A percentile compares a stretch with the other conserved stretches of the same genome.
These are phyloP conservation scores for Xiphydria camelus DNA, from an alignment of 2,888 invertebrate genomes.

Conservation along the genomic window DNA sequence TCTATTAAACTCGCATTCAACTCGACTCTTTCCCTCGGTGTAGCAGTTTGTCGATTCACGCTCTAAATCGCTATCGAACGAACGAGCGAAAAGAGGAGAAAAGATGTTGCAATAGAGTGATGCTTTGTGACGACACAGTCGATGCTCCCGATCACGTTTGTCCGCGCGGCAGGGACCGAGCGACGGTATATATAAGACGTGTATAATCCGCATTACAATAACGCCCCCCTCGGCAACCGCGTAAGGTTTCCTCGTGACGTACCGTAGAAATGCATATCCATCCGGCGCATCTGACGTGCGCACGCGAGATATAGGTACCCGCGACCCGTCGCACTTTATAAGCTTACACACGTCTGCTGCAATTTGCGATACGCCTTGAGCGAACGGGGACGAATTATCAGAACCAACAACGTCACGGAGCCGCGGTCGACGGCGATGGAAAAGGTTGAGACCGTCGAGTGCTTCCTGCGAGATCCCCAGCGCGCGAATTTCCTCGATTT, in stretches of 20 bases:
- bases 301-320: conserved; percentile 37
- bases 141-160: not conserved
- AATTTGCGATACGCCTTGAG: conserved; percentile 46
- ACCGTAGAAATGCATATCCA: conserved; percentile 55
- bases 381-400: not conserved
- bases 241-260: conserved; percentile 52
- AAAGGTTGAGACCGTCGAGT: no score
- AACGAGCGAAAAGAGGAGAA: not conserved
- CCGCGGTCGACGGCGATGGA: no score
- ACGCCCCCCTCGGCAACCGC: conserved; percentile 19
- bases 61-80: no score
- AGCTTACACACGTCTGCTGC: conserved; percentile 46
- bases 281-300: conserved; percentile 49
- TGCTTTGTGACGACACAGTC: not conserved
- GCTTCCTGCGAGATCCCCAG: no score
- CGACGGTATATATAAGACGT: conserved; percentile 33
- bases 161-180: not conserved
- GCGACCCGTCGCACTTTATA: conserved; percentile 45
- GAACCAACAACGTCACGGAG: not conserved
- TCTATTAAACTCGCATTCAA: no score
- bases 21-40: no score
- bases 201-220: conserved; percentile 46
- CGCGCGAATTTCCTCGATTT: no score
- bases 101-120: not conserved
- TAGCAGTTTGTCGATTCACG: no score